Base-by-base conservation (phyloP, 2,888 invertebrate genomes). In the Cataglyphis albicans region DNA sequence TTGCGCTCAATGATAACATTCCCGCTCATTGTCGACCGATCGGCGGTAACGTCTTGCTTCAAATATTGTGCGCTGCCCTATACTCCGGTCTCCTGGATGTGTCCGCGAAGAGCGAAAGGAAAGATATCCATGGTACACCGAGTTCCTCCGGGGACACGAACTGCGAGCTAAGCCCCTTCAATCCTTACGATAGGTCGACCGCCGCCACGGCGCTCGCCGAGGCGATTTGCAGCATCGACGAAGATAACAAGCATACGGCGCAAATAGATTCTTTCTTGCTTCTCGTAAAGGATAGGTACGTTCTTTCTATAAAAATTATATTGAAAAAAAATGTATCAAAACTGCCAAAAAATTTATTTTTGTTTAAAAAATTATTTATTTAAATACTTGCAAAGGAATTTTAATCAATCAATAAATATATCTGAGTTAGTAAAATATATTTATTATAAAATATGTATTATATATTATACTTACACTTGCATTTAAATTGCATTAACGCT, bases 211-310 rank as follows among this genome's bases (percentile, higher is more conserved):
- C 97, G 0, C 94, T 97, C 9, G 97, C 97, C 0, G 98, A 98
- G 94, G 97, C 97, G 0, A 95, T 98, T 18, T 98, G 98, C 92
- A 97, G 96, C 32, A 96, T 98, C 72, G 97, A 98, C 92, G 97
- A 97, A 90, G 97, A 97, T 84, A 96, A 97, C 92, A 97, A 97
- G 90, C 97, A 97, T 90, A 97, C 97, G 0, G 96, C 96, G 85
- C 97, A 97, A 91, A 97, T 98, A 68, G 96, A 96, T 15, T 95
- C 96, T 57, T 96, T 98, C 57, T 93, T 97, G 15, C 82, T 75
- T 15, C 67, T 85, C 0, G 84, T 89, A 3, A 84, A 78, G 21
- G 74, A 88, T 0, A 83, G 84, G 89, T 89, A 70, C 67, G 74
- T 48, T 15, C 3, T 2, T 29, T 74, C 2, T n/a, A n/a, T 52